These are phyloP conservation scores for Synergus laeviventris DNA, from an alignment of 2,888 invertebrate species.

Conservation along the genomic window DNA sequence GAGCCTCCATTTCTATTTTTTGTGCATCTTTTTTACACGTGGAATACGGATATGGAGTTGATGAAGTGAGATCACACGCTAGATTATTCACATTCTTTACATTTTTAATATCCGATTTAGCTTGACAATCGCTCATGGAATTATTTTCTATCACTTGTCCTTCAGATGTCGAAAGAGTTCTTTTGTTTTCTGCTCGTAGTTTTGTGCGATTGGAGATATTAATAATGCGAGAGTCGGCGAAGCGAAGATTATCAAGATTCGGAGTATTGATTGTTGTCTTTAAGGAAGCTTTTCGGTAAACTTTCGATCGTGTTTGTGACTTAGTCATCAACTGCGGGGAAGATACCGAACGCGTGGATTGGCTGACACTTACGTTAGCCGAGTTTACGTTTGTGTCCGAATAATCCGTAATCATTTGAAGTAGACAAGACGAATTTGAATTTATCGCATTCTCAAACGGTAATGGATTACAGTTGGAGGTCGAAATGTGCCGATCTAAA, in stretches of 20 bases:
- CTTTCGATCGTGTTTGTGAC: conserved; percentile 63
- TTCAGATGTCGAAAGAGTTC: neutral
- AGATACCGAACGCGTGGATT: conserved; percentile 65
- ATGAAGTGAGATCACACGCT: conserved; percentile 69
- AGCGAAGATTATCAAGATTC: conserved; percentile 44
- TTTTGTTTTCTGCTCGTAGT: neutral
- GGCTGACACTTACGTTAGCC: conserved; percentile 14
- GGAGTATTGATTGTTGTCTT: conserved; percentile 57
- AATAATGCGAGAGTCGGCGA: conserved; percentile 53
- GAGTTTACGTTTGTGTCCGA: conserved; percentile 45
- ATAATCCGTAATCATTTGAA: conserved; percentile 45
- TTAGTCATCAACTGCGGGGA: conserved; percentile 66
- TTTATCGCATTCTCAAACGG: neutral
- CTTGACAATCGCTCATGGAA: conserved; percentile 45
- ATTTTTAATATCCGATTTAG: conserved; percentile 60
- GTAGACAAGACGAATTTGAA: neutral
- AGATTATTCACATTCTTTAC: conserved; percentile 60
- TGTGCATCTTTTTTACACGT: conserved; percentile 60
- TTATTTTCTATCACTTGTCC: neutral
- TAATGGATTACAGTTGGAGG: neutral
- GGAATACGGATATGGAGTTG: conserved; percentile 69
- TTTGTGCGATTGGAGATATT: conserved; percentile 57
- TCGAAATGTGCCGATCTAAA: neutral
- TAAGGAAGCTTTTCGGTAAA: conserved; percentile 70
- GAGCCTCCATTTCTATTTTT: conserved; percentile 46